phyloP scores from a whole-genome alignment of 2,113 vertebrate species.

The Platysteira castanea region DNA sequence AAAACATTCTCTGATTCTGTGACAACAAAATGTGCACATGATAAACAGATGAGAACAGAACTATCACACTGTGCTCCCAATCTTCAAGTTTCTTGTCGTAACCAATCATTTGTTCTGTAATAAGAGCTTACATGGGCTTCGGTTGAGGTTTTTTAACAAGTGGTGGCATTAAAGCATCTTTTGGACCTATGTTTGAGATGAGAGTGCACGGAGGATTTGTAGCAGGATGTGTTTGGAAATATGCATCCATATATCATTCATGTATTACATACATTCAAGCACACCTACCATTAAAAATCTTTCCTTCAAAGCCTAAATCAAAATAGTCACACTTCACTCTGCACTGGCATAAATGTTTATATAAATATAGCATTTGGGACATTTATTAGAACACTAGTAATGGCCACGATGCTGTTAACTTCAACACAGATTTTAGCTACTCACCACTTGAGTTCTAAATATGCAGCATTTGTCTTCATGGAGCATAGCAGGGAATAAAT shows the following conservation, averaged over 20 bases:
- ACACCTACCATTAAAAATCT: not conserved
- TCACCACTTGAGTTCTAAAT: not conserved
- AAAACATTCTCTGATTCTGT: not conserved
- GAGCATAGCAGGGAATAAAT: not conserved
- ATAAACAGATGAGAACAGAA: not conserved
- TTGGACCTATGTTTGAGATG: not conserved
- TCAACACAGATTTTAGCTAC: not conserved
- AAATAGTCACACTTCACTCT: not conserved
- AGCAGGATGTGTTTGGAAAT: not conserved
- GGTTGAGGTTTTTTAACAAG: not conserved
- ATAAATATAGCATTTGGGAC: not conserved
- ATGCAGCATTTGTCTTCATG: not conserved
- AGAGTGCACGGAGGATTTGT: not conserved
- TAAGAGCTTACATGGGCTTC: not conserved
- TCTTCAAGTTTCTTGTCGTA: not conserved
- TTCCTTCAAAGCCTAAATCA: not conserved
- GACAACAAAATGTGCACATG: not conserved
- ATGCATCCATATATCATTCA: not conserved
- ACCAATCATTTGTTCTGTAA: not conserved
- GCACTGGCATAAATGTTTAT: not conserved
- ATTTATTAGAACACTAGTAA: not conserved
- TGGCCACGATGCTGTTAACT: not conserved
- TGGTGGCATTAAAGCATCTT: not conserved
- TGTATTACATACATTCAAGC: not conserved
- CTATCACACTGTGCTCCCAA: not conserved